These are phyloP conservation scores for Cristatella mucedo DNA, from an alignment of 2,888 invertebrate species.

Conservation along the genomic window DNA sequence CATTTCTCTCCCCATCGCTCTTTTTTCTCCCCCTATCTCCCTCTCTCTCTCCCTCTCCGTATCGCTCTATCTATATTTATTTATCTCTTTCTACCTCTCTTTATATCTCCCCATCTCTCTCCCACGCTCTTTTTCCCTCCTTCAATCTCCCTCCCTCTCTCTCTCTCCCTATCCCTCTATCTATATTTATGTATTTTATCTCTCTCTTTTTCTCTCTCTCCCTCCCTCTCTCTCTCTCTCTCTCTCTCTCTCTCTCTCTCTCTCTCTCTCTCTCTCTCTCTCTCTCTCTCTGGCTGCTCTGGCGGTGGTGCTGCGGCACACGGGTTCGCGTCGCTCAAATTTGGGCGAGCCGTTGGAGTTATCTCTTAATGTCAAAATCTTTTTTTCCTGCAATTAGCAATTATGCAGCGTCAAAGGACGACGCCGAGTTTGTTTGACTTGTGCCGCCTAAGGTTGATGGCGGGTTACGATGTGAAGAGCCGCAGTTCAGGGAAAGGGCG, in stretches of 20 bases:
- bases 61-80: slow-evolving; percentile 1
- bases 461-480: no score
- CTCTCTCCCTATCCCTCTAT: not conserved
- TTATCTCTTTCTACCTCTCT: not conserved
- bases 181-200: slow-evolving; percentile 2
- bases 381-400: no score
- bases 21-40: not conserved
- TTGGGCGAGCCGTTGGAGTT: no score
- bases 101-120: slow-evolving; percentile 2
- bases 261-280: not conserved
- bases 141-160: slow-evolving; percentile 1
- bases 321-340: no score
- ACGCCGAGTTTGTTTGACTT: no score
- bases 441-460: no score
- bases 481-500: no score
- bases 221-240: not conserved
- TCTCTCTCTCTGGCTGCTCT: not conserved
- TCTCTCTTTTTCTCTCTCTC: slow-evolving; percentile 4
- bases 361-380: no score
- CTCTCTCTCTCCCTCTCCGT: not conserved
- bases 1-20: no score
- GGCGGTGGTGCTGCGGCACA: no score
- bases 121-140: slow-evolving; percentile 5
- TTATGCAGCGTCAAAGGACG: no score
- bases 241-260: not conserved